phyloP scores from a whole-genome alignment of 2,113 vertebrate species.

The Paramisgurnus dabryanus region DNA sequence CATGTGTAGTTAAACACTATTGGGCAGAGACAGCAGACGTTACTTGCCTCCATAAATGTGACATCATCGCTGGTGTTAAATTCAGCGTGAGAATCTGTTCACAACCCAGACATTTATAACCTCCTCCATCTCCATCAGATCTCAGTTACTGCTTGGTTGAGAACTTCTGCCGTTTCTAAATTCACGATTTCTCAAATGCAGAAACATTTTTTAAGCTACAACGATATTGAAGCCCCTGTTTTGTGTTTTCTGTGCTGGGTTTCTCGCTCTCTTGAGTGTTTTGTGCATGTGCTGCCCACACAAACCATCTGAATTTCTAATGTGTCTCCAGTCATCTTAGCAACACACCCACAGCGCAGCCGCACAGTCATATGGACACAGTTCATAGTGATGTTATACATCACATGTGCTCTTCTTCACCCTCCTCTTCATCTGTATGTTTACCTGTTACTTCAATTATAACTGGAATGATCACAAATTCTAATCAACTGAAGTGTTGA shows the following conservation, averaged over 20 bases:
- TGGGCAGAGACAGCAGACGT: background rate
- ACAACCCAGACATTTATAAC: conserved; percentile 5
- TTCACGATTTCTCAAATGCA: too few relatives aligned
- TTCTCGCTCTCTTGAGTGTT: background rate
- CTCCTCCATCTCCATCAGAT: too few relatives aligned
- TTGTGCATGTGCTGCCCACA: conserved; percentile 5
- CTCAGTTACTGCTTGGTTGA: too few relatives aligned
- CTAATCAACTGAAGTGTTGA: too few relatives aligned
- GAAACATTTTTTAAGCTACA: too few relatives aligned
- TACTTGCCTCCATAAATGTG: conserved; percentile 42
- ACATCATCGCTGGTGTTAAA: conserved; percentile 17
- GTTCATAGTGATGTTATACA: background rate
- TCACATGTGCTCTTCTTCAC: background rate
- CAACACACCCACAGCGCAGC: conserved; percentile 1
- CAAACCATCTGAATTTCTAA: background rate
- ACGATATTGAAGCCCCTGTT: too few relatives aligned
- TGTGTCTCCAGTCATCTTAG: background rate
- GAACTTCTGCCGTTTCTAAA: too few relatives aligned
- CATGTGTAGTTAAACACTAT: background rate
- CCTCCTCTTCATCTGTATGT: background rate
- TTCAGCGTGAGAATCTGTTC: background rate
- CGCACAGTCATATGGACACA: background rate
- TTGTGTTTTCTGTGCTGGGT: background rate
- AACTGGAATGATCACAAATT: too few relatives aligned
- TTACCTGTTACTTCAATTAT: too few relatives aligned